Percentiles rank a stretch among this genome's conserved stretches.
Evolutionary conservation across 2,797 vertebrate genomes (phyloP).

Genomic region (Fringilla coelebs): DNA sequence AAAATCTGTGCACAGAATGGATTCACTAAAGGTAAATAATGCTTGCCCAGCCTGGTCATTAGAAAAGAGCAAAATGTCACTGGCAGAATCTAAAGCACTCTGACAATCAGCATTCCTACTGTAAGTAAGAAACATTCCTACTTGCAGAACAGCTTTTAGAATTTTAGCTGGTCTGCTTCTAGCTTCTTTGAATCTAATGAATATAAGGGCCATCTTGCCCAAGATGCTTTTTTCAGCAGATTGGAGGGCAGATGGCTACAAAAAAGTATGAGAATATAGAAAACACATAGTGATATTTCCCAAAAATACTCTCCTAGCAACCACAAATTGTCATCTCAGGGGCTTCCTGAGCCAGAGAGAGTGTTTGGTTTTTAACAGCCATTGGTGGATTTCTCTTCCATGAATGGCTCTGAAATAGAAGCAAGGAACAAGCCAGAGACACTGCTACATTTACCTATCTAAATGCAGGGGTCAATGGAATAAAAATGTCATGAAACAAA

Average conservation of each 20-base stretch:
- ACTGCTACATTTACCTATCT: not conserved
- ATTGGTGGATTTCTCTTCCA: not conserved
- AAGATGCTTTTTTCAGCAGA: not conserved
- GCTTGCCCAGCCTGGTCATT: not conserved
- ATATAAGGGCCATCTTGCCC: not conserved
- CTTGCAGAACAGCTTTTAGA: not conserved
- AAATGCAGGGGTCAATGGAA: not conserved
- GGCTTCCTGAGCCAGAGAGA: not conserved
- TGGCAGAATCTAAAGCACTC: not conserved
- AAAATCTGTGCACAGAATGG: not conserved
- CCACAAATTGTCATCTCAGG: not conserved
- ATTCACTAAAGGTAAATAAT: not conserved
- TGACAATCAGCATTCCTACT: not conserved
- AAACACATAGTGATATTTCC: not conserved
- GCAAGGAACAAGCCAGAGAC: not conserved
- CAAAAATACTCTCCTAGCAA: not conserved
- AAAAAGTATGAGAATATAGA: not conserved
- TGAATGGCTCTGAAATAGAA: not conserved
- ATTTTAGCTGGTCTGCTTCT: not conserved
- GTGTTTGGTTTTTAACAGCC: not conserved
- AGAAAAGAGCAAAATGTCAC: not conserved
- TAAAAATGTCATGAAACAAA: not conserved
- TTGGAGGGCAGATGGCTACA: not conserved
- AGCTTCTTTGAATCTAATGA: not conserved
- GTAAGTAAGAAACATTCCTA: not conserved